Evolutionary conservation across 2,797 vertebrate genomes (phyloP).

Genomic region (Anniella stebbinsi): DNA sequence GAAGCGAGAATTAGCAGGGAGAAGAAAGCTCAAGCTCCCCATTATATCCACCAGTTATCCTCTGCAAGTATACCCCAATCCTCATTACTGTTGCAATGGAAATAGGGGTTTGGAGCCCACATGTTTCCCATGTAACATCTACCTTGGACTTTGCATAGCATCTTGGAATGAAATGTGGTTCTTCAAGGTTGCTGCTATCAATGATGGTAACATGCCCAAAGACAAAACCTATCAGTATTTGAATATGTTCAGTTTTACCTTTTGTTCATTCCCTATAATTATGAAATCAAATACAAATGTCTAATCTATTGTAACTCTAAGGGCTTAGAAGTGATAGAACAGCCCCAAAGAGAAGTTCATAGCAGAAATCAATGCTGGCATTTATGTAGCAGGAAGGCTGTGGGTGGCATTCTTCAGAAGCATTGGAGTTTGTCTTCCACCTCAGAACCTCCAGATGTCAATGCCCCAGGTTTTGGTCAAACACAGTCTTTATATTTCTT

Average conservation of each 20-base stretch:
- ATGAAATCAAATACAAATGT: slow-evolving; percentile 4
- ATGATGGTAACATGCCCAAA: neutral
- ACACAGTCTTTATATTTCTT: slow-evolving; percentile 9
- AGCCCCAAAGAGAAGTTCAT: neutral
- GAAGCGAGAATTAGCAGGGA: neutral
- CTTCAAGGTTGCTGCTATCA: slow-evolving; percentile 10
- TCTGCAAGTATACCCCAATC: neutral
- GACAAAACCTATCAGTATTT: neutral
- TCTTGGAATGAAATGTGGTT: neutral
- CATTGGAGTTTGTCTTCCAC: neutral
- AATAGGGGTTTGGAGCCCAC: neutral
- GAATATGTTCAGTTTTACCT: slow-evolving; percentile 10
- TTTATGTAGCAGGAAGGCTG: slow-evolving; percentile 7
- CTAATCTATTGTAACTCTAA: neutral
- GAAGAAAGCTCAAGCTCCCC: neutral
- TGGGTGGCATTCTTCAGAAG: slow-evolving; percentile 35
- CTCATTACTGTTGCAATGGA: neutral
- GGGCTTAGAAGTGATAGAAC: neutral
- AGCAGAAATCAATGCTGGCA: neutral
- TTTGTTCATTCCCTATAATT: neutral
- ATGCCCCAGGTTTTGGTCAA: slow-evolving; percentile 29
- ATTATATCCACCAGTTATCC: neutral
- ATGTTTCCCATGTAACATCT: neutral
- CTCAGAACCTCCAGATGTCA: slow-evolving; percentile 33
- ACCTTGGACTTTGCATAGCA: neutral